Evolutionary conservation across 2,113 vertebrate genomes (phyloP).

Genomic region (Cavia aperea): DNA sequence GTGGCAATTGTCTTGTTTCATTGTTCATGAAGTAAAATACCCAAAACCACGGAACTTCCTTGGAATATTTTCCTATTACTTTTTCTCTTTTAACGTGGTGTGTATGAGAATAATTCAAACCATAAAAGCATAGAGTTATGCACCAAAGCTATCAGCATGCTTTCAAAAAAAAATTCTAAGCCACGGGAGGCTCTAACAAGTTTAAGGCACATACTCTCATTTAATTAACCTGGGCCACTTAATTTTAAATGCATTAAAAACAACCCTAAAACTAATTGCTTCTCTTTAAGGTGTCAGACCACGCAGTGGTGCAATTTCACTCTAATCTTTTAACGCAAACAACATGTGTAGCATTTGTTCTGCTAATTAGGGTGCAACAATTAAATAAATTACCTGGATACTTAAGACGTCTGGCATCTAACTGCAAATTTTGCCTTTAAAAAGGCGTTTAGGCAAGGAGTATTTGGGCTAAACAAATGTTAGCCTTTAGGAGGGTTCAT

Average conservation of each 20-base stretch:
- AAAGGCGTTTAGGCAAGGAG: constrained; percentile 39
- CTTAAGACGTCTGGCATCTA: constrained; percentile 59
- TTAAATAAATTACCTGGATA: constrained; percentile 60
- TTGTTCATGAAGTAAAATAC: background rate
- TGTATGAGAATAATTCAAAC: constrained; percentile 10
- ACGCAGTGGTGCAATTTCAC: constrained; percentile 59
- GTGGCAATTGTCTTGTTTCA: background rate
- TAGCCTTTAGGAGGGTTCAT: background rate
- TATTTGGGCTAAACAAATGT: constrained; percentile 52
- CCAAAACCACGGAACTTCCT: constrained; percentile 21
- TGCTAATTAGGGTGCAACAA: constrained; percentile 61
- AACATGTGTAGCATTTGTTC: constrained; percentile 47
- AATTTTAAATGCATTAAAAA: constrained; percentile 67
- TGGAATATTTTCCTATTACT: constrained; percentile 28
- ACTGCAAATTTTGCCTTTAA: constrained; percentile 56
- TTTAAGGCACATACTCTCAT: constrained; percentile 46
- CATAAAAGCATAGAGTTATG: background rate
- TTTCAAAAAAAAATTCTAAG: constrained; percentile 53
- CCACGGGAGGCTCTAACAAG: constrained; percentile 49
- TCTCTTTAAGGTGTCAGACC: constrained; percentile 67
- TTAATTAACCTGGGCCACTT: constrained; percentile 66
- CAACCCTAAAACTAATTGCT: constrained; percentile 71
- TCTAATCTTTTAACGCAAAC: constrained; percentile 64
- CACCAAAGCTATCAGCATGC: background rate
- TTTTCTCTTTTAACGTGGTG: constrained; percentile 15